Percentiles rank a stretch among this genome's conserved stretches.
phyloP scores from a whole-genome alignment of 2,888 invertebrate species.

The Alviniconcha strummeri region DNA sequence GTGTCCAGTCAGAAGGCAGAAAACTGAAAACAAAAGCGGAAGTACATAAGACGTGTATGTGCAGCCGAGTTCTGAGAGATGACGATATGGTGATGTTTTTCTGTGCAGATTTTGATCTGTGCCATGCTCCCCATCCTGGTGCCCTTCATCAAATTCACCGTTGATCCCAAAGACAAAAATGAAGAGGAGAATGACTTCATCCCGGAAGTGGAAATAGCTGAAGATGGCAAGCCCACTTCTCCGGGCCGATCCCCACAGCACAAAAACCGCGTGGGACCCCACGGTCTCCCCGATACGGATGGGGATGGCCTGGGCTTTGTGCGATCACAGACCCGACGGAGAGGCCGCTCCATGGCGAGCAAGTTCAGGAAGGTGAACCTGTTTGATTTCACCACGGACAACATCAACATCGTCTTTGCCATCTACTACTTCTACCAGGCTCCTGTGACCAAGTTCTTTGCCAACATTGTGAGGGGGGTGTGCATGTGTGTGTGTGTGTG shows the following conservation, averaged over 20 bases:
- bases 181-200: conserved; percentile 43
- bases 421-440: conserved; percentile 70
- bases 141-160: conserved; percentile 64
- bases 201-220: conserved; percentile 45
- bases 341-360: conserved; percentile 32
- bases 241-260: conserved; percentile 12
- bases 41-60: no score
- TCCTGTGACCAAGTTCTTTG: conserved; percentile 71
- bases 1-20: no score
- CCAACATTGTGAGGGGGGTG: conserved; percentile 60
- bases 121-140: conserved; percentile 63
- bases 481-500: background rate
- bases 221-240: conserved; percentile 35
- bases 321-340: conserved; percentile 10
- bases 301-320: conserved; percentile 25
- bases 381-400: conserved; percentile 46
- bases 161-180: conserved; percentile 51
- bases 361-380: conserved; percentile 56
- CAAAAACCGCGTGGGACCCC: conserved; percentile 18
- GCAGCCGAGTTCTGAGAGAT: background rate
- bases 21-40: no score
- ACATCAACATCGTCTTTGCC: conserved; percentile 59
- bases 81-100: background rate
- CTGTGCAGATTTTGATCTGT: conserved; percentile 59
- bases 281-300: conserved; percentile 9